A percentile compares a stretch with the other conserved stretches of the same genome.
Conservation (phyloP, 2,113 vertebrate species). For the Porphyrio hochstetteri region DNA sequence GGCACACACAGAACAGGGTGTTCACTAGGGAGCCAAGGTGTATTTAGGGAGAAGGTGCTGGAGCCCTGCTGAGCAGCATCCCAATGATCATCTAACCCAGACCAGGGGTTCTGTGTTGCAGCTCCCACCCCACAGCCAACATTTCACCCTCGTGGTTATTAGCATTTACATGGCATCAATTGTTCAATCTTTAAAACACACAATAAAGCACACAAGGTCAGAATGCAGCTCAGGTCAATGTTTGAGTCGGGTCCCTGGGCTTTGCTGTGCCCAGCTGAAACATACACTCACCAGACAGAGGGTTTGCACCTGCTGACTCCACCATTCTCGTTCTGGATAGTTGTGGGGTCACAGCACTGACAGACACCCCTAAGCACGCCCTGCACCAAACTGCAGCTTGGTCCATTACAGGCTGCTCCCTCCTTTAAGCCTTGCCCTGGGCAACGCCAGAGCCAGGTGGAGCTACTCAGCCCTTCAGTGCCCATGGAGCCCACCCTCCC, state of each 20-base stretch:
- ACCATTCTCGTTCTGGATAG: background rate
- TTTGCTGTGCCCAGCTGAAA: background rate
- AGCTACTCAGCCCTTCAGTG: background rate
- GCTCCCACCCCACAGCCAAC: background rate
- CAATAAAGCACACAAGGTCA: background rate
- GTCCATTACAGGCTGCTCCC: background rate
- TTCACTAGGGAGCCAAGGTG: background rate
- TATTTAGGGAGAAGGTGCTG: background rate
- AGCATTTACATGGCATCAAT: background rate
- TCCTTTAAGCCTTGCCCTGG: background rate
- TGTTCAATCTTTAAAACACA: background rate
- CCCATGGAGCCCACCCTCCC: background rate
- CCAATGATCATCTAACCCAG: background rate
- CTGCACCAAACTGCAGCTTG: background rate
- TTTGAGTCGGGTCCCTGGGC: too few relatives aligned
- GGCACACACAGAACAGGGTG: background rate
- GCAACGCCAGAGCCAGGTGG: background rate
- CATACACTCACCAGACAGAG: background rate
- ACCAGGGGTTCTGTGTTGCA: accelerated
- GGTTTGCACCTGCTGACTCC: background rate
- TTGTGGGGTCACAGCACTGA: background rate
- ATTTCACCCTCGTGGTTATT: background rate
- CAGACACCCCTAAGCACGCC: background rate
- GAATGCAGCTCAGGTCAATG: accelerated
- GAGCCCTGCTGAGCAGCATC: background rate